Evolutionary conservation across 2,797 vertebrate genomes (phyloP), one percentile per base, ranked within the genome.

Genomic region (Girardinus metallicus): DNA sequence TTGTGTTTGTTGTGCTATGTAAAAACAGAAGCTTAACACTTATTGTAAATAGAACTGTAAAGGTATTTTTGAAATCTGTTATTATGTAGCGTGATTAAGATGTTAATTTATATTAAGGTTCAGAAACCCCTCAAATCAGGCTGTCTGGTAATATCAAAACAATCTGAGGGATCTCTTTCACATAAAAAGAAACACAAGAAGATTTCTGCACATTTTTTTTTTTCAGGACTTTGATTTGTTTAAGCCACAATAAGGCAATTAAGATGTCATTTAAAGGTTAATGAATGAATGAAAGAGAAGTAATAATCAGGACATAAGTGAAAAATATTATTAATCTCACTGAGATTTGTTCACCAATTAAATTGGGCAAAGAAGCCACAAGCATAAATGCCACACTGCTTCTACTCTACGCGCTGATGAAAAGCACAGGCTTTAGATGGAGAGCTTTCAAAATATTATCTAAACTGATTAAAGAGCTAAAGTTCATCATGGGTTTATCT

Each of bases 11-110:
- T 83, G 70, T 5, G 7, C 57, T 29, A 6, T 51, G 43, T 73
- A n/a, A 46, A 46, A 72, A 44, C 31, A 73, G 74, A 66, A 15
- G 23, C 43, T 55, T 2, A 71, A 8, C 5, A 47, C 1, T 36
- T 13, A 43, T 7, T 79, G 64, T 73, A 31, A 80, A 82, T 74
- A 51, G 79, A 85, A 57, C 8, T 74, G 26, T 44, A 23, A 75
- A 78, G 12, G 7, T 55, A 44, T 68, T 11, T 68, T 68, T 68
- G 18, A 39, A 68, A 68, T 5, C 8, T 68, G 36, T 39, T 10
- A 9, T 64, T 26, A 26, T 68, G 36, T 5, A 66, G 34, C 36
- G 2, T 68, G 64, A 68, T 68, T 41, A 23, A 26, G 1, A 39
- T 41, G 36, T 41, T 41, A 12, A 41, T 23, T 11, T 41, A 23